Evolutionary conservation across 2,888 invertebrate species (phyloP).

Genomic region (Himalopsyche anomala): DNA sequence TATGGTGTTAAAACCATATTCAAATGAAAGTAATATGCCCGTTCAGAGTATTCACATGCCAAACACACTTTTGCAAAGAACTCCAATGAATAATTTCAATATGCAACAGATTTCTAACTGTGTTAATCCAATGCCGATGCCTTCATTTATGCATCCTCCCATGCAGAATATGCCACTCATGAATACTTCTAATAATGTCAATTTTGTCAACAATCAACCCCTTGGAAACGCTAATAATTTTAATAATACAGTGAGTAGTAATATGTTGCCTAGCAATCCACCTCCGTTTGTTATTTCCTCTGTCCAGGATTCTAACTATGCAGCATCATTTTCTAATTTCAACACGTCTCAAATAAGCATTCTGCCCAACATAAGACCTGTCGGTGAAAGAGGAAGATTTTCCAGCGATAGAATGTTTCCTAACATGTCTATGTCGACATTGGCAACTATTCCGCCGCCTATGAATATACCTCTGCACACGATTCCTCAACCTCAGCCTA

Average conservation of each 20-base stretch:
- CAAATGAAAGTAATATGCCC: neutral
- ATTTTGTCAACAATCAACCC: neutral
- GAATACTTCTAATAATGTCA: constrained; percentile 9
- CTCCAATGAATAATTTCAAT: constrained; percentile 18
- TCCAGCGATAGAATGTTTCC: neutral
- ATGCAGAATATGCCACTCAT: constrained; percentile 5
- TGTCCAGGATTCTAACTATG: neutral
- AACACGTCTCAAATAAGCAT: neutral
- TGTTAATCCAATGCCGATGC: neutral
- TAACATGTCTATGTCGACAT: constrained; percentile 65
- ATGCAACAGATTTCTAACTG: neutral
- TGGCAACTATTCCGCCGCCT: constrained; percentile 66
- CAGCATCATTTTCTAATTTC: neutral
- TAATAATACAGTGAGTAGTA: neutral
- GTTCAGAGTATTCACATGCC: constrained; percentile 27
- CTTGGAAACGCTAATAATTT: neutral
- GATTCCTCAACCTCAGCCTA: constrained; percentile 65
- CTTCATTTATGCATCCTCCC: neutral
- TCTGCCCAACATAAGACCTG: neutral
- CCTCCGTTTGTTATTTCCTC: neutral
- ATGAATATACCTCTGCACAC: constrained; percentile 68
- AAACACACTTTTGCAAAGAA: neutral
- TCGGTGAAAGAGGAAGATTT: neutral
- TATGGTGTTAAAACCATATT: neutral
- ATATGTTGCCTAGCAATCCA: neutral